phyloP scores from a whole-genome alignment of 1,140 invertebrate genomes.

The Heliconius hewitsoni region DNA sequence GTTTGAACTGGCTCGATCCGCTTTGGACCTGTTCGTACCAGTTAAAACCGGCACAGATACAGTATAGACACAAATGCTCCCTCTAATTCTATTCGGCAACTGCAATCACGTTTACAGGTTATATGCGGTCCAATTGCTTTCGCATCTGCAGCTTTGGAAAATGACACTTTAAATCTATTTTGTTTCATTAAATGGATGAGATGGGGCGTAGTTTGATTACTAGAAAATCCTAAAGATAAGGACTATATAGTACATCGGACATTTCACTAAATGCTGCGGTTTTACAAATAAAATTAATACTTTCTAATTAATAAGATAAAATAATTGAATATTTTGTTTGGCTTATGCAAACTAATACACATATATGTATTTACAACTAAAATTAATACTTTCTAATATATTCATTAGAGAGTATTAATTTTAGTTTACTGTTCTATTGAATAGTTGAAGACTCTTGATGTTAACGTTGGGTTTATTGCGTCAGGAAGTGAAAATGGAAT shows the following conservation, averaged over 20 bases:
- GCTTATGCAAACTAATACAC: too few species aligned
- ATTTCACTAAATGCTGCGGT: not conserved
- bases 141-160: slow-evolving; percentile 18
- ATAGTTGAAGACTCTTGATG: not conserved
- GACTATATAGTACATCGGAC: not conserved
- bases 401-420: too few species aligned
- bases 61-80: slow-evolving; percentile 21
- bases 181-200: not conserved
- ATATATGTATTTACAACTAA: too few species aligned
- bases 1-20: slow-evolving; percentile 37
- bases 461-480: too few species aligned
- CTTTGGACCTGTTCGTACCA: not conserved
- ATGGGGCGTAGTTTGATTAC: not conserved
- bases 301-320: too few species aligned
- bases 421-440: not conserved
- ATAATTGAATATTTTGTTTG: too few species aligned
- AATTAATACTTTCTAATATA: too few species aligned
- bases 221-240: not conserved
- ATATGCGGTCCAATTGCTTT: slow-evolving; percentile 28
- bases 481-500: too few species aligned
- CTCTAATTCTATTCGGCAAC: slow-evolving; percentile 35
- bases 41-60: slow-evolving; percentile 37
- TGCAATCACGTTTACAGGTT: slow-evolving; percentile 34
- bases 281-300: not conserved
- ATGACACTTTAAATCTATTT: slow-evolving; percentile 12